phyloP scores from a whole-genome alignment of 2,888 invertebrate genomes.

The Sphaerophoria taeniata region DNA sequence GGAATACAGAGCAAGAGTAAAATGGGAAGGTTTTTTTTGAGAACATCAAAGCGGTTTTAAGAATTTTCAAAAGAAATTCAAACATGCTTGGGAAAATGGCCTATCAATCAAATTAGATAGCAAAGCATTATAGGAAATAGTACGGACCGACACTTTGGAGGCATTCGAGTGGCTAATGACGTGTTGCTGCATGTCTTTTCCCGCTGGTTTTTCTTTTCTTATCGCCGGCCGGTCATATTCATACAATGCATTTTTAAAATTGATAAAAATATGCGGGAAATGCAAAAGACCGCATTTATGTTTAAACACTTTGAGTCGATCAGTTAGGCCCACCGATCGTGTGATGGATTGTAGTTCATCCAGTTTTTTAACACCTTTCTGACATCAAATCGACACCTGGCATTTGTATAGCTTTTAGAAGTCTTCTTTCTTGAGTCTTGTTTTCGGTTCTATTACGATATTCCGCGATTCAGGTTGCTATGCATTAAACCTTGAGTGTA shows the following conservation, averaged over 20 bases:
- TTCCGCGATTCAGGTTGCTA: too few species aligned
- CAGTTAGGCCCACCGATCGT: background rate
- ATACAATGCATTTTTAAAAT: slow-evolving; percentile 25
- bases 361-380: too few species aligned
- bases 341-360: background rate
- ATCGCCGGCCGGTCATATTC: slow-evolving; percentile 13
- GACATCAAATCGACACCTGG: too few species aligned
- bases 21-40: slow-evolving; percentile 4
- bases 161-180: slow-evolving; percentile 47
- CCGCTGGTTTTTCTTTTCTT: slow-evolving; percentile 32
- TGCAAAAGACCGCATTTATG: slow-evolving; percentile 9
- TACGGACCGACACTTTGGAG: slow-evolving; percentile 1
- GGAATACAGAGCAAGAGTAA: background rate
- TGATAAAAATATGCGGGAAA: slow-evolving; percentile 32
- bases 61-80: background rate
- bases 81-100: slow-evolving; percentile 2
- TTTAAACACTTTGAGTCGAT: background rate
- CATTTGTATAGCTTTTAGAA: too few species aligned
- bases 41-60: slow-evolving; percentile 15
- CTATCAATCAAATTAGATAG: slow-evolving; percentile 35
- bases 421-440: too few species aligned
- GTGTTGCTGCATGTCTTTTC: slow-evolving; percentile 10
- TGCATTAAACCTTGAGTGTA: too few species aligned
- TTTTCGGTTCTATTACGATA: too few species aligned
- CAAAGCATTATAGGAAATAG: slow-evolving; percentile 4